Evolutionary conservation across 2,113 vertebrate genomes (phyloP).

Genomic region (Oplegnathus fasciatus): DNA sequence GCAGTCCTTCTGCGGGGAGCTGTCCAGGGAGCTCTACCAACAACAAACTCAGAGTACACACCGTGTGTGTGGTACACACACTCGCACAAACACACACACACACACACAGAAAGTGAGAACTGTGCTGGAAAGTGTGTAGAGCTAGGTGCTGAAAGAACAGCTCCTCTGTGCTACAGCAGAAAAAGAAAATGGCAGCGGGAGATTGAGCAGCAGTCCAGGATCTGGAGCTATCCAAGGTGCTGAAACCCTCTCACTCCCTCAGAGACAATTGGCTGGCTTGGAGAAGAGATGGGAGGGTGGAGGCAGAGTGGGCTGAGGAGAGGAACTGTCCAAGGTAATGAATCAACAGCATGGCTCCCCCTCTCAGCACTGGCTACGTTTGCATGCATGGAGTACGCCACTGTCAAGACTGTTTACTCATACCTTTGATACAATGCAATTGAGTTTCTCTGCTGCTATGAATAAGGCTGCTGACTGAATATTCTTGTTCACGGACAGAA

Average conservation of each 20-base stretch:
- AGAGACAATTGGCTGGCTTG: conserved; percentile 14
- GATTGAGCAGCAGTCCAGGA: conserved; percentile 2
- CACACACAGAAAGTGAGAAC: conserved; percentile 6
- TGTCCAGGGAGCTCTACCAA: conserved; percentile 33
- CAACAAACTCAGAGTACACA: conserved; percentile 19
- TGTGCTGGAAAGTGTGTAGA: conserved; percentile 39
- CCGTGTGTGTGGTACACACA: background rate
- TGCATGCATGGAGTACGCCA: conserved; percentile 10
- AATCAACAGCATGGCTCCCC: conserved; percentile 43
- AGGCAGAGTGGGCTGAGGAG: conserved; percentile 25
- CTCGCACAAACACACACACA: background rate
- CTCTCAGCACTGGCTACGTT: conserved; percentile 27
- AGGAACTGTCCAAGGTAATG: conserved; percentile 56
- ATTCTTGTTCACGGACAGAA: background rate
- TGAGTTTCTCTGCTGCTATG: background rate
- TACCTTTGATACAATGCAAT: background rate
- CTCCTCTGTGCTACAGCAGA: conserved; percentile 18
- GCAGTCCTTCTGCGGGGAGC: conserved; percentile 46
- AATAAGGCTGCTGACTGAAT: background rate
- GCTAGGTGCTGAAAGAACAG: conserved; percentile 47
- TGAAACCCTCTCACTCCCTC: conserved; percentile 48
- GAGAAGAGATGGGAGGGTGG: conserved; percentile 1
- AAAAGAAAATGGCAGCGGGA: background rate
- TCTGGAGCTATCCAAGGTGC: conserved; percentile 61
- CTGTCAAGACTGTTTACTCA: conserved; percentile 25